Conservation (phyloP, 2,113 vertebrate species). For the Microtus oregoni region DNA sequence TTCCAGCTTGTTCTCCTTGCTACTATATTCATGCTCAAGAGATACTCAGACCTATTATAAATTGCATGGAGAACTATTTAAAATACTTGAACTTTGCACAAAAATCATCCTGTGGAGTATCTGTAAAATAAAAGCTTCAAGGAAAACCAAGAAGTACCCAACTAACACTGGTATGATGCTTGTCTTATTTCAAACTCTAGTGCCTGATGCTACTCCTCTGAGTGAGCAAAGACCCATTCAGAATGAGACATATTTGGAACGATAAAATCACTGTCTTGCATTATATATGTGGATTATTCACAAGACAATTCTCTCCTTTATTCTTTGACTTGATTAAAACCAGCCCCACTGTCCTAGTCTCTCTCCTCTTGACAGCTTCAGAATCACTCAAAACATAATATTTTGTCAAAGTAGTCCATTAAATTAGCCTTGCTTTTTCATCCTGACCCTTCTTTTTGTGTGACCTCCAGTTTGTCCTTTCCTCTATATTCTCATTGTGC, state of each 20-base stretch:
- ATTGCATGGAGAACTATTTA: neutral
- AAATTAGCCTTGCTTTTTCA: constrained; percentile 9
- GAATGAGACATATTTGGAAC: neutral
- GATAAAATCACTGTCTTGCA: neutral
- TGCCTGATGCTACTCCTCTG: neutral
- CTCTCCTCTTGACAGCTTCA: neutral
- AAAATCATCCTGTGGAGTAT: neutral
- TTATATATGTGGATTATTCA: constrained; percentile 18
- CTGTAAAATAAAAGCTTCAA: constrained; percentile 20
- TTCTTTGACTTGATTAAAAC: neutral
- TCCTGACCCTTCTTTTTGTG: neutral
- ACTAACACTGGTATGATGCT: neutral
- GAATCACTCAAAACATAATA: neutral
- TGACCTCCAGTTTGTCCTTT: neutral
- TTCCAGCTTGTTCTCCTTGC: neutral
- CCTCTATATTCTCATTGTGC: neutral
- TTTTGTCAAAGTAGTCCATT: neutral
- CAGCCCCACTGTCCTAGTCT: neutral
- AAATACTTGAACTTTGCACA: constrained; percentile 27
- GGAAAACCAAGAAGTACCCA: neutral
- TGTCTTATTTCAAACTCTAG: constrained; percentile 44
- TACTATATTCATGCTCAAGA: constrained; percentile 5
- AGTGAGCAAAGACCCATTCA: neutral
- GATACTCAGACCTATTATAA: neutral
- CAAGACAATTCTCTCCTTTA: neutral